phyloP scores from a whole-genome alignment of 2,797 vertebrate genomes.

The Melanogrammus aeglefinus region DNA sequence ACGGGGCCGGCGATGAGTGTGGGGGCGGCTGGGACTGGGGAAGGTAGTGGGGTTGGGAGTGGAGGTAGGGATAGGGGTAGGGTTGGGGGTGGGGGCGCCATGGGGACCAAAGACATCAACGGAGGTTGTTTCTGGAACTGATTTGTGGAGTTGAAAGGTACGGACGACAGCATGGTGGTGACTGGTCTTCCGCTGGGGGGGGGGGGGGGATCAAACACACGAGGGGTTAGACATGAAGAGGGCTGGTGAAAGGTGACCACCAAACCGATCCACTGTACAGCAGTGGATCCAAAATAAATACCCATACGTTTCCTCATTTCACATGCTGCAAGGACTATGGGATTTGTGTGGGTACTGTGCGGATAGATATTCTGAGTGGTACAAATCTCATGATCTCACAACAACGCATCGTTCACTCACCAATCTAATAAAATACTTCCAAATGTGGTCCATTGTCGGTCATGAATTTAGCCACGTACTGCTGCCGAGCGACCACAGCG shows the following conservation, averaged over 20 bases:
- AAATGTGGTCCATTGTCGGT: background rate
- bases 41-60: slow-evolving; percentile 24
- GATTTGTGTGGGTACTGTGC: background rate
- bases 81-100: background rate
- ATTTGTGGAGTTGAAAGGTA: background rate
- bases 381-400: background rate
- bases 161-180: background rate
- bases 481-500: background rate
- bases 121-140: background rate
- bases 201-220: background rate
- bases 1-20: slow-evolving; percentile 12
- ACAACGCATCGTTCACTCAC: background rate
- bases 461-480: background rate
- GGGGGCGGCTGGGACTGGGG: slow-evolving; percentile 16
- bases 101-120: slow-evolving; percentile 3
- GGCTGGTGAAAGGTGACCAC: background rate
- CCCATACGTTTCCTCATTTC: background rate
- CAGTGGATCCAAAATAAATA: background rate
- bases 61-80: slow-evolving; percentile 27
- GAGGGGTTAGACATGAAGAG: background rate
- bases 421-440: background rate
- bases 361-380: background rate
- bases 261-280: background rate
- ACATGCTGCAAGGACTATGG: background rate
- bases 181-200: background rate